Evolutionary conservation across 2,113 vertebrate species (phyloP), one percentile per base, ranked within the genome.

Genomic region (Cyprinodon variegatus): DNA sequence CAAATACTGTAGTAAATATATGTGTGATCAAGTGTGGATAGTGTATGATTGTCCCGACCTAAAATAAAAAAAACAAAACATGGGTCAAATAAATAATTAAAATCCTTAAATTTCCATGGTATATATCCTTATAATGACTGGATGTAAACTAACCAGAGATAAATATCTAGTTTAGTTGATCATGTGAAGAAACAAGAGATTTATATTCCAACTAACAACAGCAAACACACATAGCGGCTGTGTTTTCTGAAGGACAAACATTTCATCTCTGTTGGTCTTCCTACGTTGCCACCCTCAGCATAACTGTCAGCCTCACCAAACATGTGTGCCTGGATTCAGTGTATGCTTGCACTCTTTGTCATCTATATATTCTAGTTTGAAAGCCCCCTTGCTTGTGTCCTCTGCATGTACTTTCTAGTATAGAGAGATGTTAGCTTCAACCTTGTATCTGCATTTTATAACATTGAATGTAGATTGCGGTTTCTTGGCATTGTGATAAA

Each of bases 161-260:
- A 41, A 41, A 41, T 4, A 4, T 57, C n/a, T 9, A 3, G 17
- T n/a, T 15, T 1, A 73, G 68, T 64, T 88, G 76, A 88, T 79
- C 83, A 84, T 81, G 69, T 87, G 84, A 91, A 73, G 29, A 75
- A 74, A 66, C 7, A 72, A 1, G 29, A 29, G 36, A 61, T 61
- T 14, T 69, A 45, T 20, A 53, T 20, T 63, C 53, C 39, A 67
- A 29, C 2, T 50, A 77, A 66, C 79, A 68, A 67, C 70, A 69
- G 65, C 22, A 68, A 14, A 79, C 41, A 66, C 61, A 43, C 41
- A 65, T 36, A 74, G 48, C 64, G 69, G 61, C 41, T 70, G 78
- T 74, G 45, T 81, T 68, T 82, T 70, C 68, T 91, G 83, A 90
- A 92, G 90, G 86, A 85, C 89, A 82, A 89, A 89, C 76, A 77